A percentile compares a stretch with the other conserved stretches of the same genome.
phyloP scores from a whole-genome alignment of 1,140 invertebrate species.

The Reticulitermes speratus region DNA sequence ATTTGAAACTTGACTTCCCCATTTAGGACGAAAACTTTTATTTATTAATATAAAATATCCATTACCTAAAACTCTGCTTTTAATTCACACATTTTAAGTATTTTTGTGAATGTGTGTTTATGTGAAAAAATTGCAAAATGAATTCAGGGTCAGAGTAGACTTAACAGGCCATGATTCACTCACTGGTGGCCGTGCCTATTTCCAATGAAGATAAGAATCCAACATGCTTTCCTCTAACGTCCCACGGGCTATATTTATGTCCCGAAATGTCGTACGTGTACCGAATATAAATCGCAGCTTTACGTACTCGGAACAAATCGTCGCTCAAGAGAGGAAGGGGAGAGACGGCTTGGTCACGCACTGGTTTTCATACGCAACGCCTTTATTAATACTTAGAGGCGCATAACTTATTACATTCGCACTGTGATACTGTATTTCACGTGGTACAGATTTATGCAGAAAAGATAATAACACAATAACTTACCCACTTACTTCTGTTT shows the following conservation, averaged over 20 bases:
- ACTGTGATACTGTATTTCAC: neutral
- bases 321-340: too few species aligned
- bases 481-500: too few species aligned
- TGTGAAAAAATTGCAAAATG: too few species aligned
- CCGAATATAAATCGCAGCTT: neutral
- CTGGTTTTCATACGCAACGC: neutral
- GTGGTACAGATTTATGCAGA: neutral
- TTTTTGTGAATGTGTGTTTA: too few species aligned
- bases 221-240: neutral
- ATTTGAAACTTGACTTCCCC: too few species aligned
- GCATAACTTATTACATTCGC: neutral
- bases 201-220: constrained; percentile 10
- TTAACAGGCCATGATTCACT: neutral
- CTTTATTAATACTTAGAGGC: neutral
- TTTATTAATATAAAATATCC: too few species aligned
- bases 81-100: too few species aligned
- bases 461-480: neutral
- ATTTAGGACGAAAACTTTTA: too few species aligned
- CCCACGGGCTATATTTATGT: neutral
- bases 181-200: neutral
- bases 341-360: neutral
- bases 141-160: neutral
- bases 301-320: neutral
- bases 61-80: too few species aligned
- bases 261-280: neutral